phyloP scores from a whole-genome alignment of 2,797 vertebrate species.

The Catamblyrhynchus diadema region DNA sequence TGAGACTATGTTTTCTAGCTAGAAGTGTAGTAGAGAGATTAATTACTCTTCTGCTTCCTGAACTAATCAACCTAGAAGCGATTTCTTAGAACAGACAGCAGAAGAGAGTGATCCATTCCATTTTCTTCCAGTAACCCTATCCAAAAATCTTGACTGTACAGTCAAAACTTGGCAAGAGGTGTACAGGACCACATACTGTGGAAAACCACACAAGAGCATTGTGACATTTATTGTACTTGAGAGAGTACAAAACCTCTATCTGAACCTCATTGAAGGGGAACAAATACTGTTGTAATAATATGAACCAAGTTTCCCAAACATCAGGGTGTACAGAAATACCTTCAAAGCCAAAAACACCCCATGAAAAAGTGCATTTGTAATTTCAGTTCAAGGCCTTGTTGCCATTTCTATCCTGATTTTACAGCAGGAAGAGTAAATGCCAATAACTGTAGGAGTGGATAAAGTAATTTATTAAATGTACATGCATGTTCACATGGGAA shows the following conservation, averaged over 20 bases:
- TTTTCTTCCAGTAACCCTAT: slow-evolving; percentile 14
- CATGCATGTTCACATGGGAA: background rate
- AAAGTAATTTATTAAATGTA: background rate
- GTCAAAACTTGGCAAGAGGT: slow-evolving; percentile 65
- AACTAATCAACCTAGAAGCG: background rate
- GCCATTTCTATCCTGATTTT: background rate
- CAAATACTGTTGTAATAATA: slow-evolving; percentile 59
- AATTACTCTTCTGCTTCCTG: slow-evolving; percentile 25
- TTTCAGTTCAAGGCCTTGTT: background rate
- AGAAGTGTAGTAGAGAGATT: background rate
- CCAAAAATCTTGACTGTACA: slow-evolving; percentile 49
- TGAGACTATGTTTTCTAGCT: slow-evolving; percentile 7
- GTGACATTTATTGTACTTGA: slow-evolving; percentile 69
- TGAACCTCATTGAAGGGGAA: slow-evolving; percentile 63
- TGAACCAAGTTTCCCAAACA: slow-evolving; percentile 52
- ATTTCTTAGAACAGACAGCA: slow-evolving; percentile 15
- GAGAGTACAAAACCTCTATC: slow-evolving; percentile 64
- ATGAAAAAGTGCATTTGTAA: slow-evolving; percentile 19
- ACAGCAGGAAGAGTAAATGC: background rate
- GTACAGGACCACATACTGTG: slow-evolving; percentile 54
- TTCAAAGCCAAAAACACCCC: slow-evolving; percentile 48
- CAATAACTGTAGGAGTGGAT: background rate
- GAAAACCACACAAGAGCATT: slow-evolving; percentile 62
- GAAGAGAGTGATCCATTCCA: slow-evolving; percentile 14
- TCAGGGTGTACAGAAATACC: background rate